Evolutionary conservation across 2,113 vertebrate genomes (phyloP).

Genomic region (Psilopsiagon aurifrons): DNA sequence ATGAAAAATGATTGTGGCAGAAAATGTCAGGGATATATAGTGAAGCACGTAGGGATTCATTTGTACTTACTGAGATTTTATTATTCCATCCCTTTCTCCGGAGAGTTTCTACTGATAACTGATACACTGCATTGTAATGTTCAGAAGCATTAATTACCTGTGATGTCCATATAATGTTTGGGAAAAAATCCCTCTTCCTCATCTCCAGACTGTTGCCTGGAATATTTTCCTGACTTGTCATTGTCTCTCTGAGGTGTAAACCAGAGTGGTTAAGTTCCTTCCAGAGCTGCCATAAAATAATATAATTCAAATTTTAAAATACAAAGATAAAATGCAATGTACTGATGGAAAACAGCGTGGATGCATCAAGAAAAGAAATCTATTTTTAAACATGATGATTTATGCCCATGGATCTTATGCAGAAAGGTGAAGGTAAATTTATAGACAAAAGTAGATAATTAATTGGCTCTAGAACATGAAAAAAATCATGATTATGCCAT

Average conservation of each 20-base stretch:
- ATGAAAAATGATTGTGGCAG: background rate
- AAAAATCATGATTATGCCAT: background rate
- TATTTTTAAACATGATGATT: background rate
- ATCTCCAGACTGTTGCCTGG: background rate
- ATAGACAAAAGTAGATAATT: background rate
- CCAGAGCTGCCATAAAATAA: background rate
- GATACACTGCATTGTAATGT: background rate
- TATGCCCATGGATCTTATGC: background rate
- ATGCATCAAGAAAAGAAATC: background rate
- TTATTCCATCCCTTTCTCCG: background rate
- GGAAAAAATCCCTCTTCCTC: background rate
- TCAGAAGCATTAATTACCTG: background rate
- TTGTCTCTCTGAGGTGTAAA: background rate
- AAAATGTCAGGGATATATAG: background rate
- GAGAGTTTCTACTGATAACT: background rate
- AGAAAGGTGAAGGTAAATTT: background rate
- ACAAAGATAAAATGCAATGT: background rate
- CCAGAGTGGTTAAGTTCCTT: background rate
- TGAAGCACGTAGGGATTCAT: background rate
- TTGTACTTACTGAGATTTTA: background rate
- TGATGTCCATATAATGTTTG: background rate
- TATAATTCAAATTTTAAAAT: background rate
- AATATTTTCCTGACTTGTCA: background rate
- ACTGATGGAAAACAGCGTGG: background rate
- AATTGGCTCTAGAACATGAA: background rate